These are phyloP conservation scores for Phortica okadai DNA, from an alignment of 2,888 invertebrate species.

Conservation along the genomic window DNA sequence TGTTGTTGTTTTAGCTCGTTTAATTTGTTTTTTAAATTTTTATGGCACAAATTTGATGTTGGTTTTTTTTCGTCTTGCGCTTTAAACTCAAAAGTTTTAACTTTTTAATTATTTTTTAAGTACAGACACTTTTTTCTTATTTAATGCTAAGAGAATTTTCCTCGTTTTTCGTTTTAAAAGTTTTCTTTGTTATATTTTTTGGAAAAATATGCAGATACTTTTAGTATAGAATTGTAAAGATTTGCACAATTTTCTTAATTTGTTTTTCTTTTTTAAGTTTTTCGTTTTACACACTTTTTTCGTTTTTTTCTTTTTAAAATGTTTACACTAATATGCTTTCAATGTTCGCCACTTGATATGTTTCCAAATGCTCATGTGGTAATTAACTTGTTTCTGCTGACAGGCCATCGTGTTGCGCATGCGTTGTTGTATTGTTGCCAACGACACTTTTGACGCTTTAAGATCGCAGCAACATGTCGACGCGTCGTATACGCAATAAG, in stretches of 20 bases:
- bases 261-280: conserved; percentile 35
- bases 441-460: conserved; percentile 1
- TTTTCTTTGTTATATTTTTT: neutral
- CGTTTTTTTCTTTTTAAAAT: conserved; percentile 33
- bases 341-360: conserved; percentile 85
- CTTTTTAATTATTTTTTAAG: conserved; percentile 22
- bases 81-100: neutral
- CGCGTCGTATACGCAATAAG: conserved; percentile 18
- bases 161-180: neutral
- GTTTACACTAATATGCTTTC: conserved; percentile 46
- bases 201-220: conserved; percentile 5
- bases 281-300: conserved; percentile 41
- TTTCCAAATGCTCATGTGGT: conserved; percentile 83
- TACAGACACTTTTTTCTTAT: conserved; percentile 16
- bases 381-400: conserved; percentile 70
- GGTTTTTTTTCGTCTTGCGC: conserved; percentile 31
- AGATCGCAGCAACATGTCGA: neutral
- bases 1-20: conserved; percentile 26
- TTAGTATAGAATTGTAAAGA: conserved; percentile 13
- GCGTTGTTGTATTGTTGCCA: neutral
- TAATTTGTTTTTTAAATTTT: neutral
- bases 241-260: neutral
- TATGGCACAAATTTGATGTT: conserved; percentile 26
- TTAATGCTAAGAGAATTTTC: neutral
- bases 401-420: conserved; percentile 56